Base-by-base conservation (phyloP, 1,140 invertebrate species). In the Acyrthosiphon pisum region DNA sequence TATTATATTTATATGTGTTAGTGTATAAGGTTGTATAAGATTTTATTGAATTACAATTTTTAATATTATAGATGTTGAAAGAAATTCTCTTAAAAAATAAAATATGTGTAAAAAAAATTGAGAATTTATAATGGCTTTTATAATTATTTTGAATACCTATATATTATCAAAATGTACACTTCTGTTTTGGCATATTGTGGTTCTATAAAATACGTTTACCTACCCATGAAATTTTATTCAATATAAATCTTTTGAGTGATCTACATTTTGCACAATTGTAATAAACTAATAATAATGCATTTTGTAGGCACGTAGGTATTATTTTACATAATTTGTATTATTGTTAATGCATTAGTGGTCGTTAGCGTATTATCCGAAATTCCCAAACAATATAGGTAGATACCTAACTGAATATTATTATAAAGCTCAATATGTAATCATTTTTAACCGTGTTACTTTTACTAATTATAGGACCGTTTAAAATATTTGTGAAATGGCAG, bases 11-110 rank as follows among this genome's bases (percentile, higher is more conserved):
- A 41, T 88, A 88, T 48, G 46, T 88, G 37, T 87, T 88, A 88
- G 86, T n/a, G 46, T 88, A 48, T 88, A 88, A 88, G 86, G 44
- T 88, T 88, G 86, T 88, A 88, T 88, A 48, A n/a, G 86, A 88
- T 88, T 88, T 88, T 88, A 88, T 48, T 48, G 86, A 88, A 88
- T 88, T 88, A 46, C 23, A n/a, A 88, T 88, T 88, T 87, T 88
- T 88, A 88, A 88, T 48, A 48, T 35, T 88, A 88, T 88, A 88
- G 86, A 88, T 48, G 86, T 88, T 88, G 46, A 88, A 48, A 48
- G 22, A 88, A 35, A 88, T 76, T 88, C 30, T 48, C 44, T 88
- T 88, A n/a, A 48, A 88, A 88, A 88, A 88, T 48, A 88, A 88
- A 88, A 88, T 44, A 84, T 84, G 83, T 84, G 37, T 84, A 84